Conservation (phyloP, 2,797 vertebrate genomes). For the Oreochromis grahami region DNA sequence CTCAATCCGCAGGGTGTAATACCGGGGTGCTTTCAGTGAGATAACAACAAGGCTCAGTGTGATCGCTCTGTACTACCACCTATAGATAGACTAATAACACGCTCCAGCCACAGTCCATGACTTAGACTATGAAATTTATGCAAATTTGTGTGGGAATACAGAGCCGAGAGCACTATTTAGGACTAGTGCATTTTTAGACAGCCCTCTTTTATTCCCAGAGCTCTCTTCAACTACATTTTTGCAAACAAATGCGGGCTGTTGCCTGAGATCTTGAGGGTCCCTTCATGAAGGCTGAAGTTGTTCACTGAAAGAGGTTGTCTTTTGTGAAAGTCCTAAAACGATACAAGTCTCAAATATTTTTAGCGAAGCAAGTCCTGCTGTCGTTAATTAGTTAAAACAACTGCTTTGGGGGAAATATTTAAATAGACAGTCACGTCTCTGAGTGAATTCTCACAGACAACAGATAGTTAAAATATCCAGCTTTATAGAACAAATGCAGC, state of each 20-base stretch:
- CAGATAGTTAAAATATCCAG: not conserved
- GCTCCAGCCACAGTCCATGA: conserved; percentile 51
- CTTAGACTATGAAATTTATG: conserved; percentile 77
- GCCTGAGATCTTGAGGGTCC: conserved; percentile 10
- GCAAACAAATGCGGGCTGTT: conserved; percentile 23
- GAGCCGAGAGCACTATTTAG: conserved; percentile 52
- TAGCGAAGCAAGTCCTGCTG: not conserved
- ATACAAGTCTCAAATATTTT: not conserved
- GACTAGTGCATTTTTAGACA: conserved; percentile 48
- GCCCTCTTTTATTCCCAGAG: conserved; percentile 47
- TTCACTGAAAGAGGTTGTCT: not conserved
- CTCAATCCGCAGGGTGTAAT: conserved; percentile 58
- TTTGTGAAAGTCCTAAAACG: not conserved
- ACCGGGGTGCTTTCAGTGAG: conserved; percentile 64
- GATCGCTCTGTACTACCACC: conserved; percentile 52
- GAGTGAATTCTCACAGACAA: not conserved
- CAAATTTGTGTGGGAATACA: conserved; percentile 74
- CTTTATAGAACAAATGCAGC: not conserved
- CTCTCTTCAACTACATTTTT: conserved; percentile 50
- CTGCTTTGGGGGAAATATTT: not conserved
- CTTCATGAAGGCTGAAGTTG: not conserved
- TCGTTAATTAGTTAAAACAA: not conserved
- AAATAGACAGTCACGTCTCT: not conserved
- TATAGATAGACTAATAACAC: conserved; percentile 64
- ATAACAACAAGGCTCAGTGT: conserved; percentile 68